Conservation (phyloP, 2,797 vertebrate genomes). For the Phataginus tricuspis region DNA sequence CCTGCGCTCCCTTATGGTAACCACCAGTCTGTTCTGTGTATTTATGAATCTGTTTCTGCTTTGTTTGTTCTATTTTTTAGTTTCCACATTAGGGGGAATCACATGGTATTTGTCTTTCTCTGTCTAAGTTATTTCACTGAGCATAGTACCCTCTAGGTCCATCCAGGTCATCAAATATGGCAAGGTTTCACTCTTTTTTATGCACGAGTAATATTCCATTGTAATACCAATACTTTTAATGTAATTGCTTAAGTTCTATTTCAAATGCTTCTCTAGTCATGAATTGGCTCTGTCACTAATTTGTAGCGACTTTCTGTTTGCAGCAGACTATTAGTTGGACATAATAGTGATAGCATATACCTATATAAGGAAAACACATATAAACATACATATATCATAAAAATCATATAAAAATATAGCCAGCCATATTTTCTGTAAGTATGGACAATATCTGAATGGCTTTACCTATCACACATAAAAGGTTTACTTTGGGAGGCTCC, state of each 20-base stretch:
- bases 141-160: no score
- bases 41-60: no score
- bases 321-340: neutral
- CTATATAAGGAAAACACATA: slow-evolving; percentile 18
- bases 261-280: neutral
- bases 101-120: no score
- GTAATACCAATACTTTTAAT: neutral
- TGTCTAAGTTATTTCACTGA: no score
- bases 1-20: no score
- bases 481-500: neutral
- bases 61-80: no score
- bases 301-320: slow-evolving; percentile 15
- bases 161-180: no score
- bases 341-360: neutral
- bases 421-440: neutral
- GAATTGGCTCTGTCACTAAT: neutral
- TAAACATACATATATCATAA: neutral
- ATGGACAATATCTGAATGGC: neutral
- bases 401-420: neutral
- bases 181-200: no score
- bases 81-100: no score
- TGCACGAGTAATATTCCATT: no score
- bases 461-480: neutral
- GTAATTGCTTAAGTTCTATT: neutral
- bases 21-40: no score